Evolutionary conservation across 2,888 invertebrate genomes (phyloP).

Genomic region (Ochlodes sylvanus): DNA sequence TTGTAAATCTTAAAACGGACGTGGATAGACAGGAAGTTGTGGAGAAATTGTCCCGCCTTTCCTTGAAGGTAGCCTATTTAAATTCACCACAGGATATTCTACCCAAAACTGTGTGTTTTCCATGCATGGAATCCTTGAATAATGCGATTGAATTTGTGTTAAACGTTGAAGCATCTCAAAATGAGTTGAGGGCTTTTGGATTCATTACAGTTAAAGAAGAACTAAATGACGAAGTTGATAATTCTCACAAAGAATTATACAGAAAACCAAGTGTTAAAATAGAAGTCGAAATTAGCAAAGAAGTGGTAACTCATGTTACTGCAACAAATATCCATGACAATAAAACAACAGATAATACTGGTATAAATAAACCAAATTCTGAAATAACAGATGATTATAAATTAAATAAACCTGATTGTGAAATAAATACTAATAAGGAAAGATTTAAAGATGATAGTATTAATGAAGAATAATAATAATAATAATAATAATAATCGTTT

Average conservation of each 20-base stretch:
- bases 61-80: slow-evolving; percentile 3
- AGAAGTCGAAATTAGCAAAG: neutral
- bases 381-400: neutral
- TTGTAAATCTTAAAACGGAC: slow-evolving; percentile 5
- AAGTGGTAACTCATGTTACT: neutral
- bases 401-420: neutral
- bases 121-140: slow-evolving; percentile 42
- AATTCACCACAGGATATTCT: slow-evolving; percentile 5
- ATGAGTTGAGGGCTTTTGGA: slow-evolving; percentile 49
- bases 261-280: neutral
- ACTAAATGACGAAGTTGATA: neutral
- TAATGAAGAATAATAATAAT: no score
- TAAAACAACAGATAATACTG: no score
- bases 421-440: neutral
- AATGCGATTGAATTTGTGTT: slow-evolving; percentile 61
- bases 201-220: slow-evolving; percentile 48
- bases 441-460: neutral
- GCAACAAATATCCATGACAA: neutral
- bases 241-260: neutral
- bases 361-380: neutral
- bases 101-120: slow-evolving; percentile 31
- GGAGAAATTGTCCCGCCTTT: slow-evolving; percentile 8
- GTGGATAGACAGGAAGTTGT: neutral
- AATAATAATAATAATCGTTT: no score
- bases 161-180: slow-evolving; percentile 61